Evolutionary conservation across 2,113 vertebrate genomes (phyloP), one percentile per base, ranked within the genome.

Genomic region (Seriola dumerili): DNA sequence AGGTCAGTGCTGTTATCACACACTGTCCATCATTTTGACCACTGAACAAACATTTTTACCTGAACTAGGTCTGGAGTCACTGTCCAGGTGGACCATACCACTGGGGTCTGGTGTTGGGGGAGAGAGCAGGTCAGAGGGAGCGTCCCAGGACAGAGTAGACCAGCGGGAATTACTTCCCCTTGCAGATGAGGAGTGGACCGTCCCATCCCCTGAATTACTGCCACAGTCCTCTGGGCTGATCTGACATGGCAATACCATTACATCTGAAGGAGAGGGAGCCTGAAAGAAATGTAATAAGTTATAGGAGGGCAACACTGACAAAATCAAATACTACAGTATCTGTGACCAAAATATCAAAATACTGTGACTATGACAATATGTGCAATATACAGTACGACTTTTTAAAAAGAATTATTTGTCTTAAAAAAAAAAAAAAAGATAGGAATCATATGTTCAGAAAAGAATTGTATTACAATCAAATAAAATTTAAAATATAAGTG

Each of bases 11-110:
- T 42, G 61, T 50, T 44, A 73, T 48, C 76, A 62, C 78, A 76
- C 23, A 17, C 1, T 29, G 63, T 58, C 59, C 61, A 32, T 32
- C 34, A 57, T 16, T 67, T 29, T 70, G 38, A 65, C 29, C 1
- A 0, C 46, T 29, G 2, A 80, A 58, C 32, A 58, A 52, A 59
- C 34, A 42, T 67, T 10, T 52, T 75, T 94, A 96, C 94, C 95
- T 95, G 95, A 96, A 91, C 95, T 96, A 14, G 95, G 95, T 85
- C 95, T 94, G 42, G 95, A 96, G 91, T 96, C 95, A 70, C 93
- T 90, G 32, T 96, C 95, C 80, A 94, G 50, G 32, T 92, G 91
- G 78, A 85, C 77, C 4, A 61, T 57, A 62, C 89, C 87, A 40
- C 86, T 40, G 0, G 88, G 80, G 50, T 95, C 95, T 3, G 94